A percentile compares a stretch with the other conserved stretches of the same genome.
These are phyloP conservation scores for Exocentrus adspersus DNA, from an alignment of 2,888 invertebrate genomes.

Conservation along the genomic window DNA sequence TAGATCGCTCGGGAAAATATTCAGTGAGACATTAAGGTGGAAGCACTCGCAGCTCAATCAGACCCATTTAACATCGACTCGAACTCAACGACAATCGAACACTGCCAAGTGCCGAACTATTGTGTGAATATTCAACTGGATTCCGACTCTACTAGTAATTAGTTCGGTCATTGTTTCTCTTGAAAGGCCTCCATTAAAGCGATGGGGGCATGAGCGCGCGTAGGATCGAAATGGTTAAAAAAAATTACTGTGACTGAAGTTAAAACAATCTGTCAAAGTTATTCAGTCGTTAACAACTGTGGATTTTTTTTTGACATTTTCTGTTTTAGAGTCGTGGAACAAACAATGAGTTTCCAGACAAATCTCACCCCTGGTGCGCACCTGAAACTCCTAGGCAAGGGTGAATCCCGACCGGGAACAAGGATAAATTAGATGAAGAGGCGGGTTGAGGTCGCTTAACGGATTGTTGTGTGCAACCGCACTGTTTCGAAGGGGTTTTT, in stretches of 20 bases:
- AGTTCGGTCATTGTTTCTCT: conserved; percentile 38
- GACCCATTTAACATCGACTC: not conserved
- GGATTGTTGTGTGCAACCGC: not conserved
- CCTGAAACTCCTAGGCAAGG: not conserved
- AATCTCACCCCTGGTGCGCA: too few relatives aligned
- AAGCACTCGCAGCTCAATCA: too few relatives aligned
- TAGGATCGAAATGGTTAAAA: too few relatives aligned
- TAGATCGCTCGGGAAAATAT: too few relatives aligned
- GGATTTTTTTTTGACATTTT: too few relatives aligned
- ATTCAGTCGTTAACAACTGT: too few relatives aligned
- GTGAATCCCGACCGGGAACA: not conserved
- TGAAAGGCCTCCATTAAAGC: conserved; percentile 34
- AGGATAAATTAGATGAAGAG: not conserved
- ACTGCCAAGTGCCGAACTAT: conserved; percentile 43
- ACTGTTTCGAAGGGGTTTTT: not conserved
- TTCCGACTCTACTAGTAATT: conserved; percentile 31
- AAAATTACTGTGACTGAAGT: too few relatives aligned
- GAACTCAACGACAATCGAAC: conserved; percentile 39
- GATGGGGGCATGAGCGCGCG: not conserved
- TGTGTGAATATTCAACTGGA: conserved; percentile 33
- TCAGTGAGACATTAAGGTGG: too few relatives aligned
- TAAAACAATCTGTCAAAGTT: too few relatives aligned
- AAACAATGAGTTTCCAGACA: too few relatives aligned
- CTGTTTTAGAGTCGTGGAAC: too few relatives aligned
- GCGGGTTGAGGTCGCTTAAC: not conserved